Conservation (phyloP, 35 echinoderm and acorn worm species). For the Anneissia japonica region DNA sequence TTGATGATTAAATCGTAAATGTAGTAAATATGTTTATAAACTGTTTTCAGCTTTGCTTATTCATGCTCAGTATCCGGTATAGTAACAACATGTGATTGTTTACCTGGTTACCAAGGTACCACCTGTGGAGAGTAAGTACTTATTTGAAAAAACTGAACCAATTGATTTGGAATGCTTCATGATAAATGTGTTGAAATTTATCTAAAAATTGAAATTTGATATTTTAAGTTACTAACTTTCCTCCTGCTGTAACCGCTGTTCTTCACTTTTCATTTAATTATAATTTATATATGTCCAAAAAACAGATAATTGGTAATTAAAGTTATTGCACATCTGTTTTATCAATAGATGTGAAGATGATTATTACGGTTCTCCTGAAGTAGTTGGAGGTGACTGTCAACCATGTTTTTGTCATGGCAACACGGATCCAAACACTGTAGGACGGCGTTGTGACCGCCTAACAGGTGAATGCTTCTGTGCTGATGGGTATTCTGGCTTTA, state of each 20-base stretch:
- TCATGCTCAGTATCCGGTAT: not conserved
- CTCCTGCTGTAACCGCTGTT: no score
- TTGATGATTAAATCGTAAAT: no score
- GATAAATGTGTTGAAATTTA: no score
- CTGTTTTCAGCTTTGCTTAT: not conserved
- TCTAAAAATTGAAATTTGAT: no score
- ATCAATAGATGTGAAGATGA: constrained; percentile 86
- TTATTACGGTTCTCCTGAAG: constrained; percentile 74
- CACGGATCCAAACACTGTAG: constrained; percentile 29
- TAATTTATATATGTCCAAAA: no score
- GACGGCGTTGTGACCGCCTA: constrained; percentile 57
- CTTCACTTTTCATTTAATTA: no score
- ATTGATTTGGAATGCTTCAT: no score
- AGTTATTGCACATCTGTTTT: no score
- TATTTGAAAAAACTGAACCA: no score
- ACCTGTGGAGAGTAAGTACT: not conserved
- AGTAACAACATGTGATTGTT: not conserved
- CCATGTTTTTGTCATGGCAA: constrained; percentile 78
- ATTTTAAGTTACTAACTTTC: no score
- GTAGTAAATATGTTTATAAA: no score
- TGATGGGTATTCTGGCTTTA: constrained; percentile 45
- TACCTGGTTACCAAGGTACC: not conserved
- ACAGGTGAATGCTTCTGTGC: constrained; percentile 47
- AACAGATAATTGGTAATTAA: no score
- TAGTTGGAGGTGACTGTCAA: constrained; percentile 40